Conservation (phyloP, 1,140 invertebrate genomes). For the Xylocopa sonorina region DNA sequence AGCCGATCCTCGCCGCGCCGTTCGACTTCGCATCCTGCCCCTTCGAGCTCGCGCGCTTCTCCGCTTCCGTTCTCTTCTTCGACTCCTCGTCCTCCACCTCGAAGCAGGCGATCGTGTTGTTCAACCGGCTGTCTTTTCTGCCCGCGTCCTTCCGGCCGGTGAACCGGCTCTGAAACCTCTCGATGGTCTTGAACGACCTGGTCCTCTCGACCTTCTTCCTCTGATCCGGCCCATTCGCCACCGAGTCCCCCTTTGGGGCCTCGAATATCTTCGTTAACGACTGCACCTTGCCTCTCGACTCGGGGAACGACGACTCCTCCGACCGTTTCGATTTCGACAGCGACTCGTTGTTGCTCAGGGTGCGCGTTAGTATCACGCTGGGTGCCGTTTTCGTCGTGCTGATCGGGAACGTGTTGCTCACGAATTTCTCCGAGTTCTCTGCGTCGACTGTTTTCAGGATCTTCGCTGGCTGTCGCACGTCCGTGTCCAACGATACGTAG, state of each 20-base stretch:
- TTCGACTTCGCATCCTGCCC: constrained; percentile 19
- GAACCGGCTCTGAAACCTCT: constrained; percentile 78
- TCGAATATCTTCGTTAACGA: constrained; percentile 80
- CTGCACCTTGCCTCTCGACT: constrained; percentile 77
- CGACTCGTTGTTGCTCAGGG: constrained; percentile 72
- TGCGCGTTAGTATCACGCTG: constrained; percentile 66
- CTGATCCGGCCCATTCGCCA: constrained; percentile 42
- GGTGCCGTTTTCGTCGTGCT: constrained; percentile 50
- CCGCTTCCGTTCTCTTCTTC: constrained; percentile 48
- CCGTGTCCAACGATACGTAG: constrained; percentile 80
- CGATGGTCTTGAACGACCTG: constrained; percentile 80
- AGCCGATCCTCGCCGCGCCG: constrained; percentile 27
- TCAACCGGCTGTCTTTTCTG: constrained; percentile 71
- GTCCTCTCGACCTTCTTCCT: constrained; percentile 78
- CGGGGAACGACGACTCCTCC: constrained; percentile 51
- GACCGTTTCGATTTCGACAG: constrained; percentile 23
- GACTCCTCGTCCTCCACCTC: constrained; percentile 60
- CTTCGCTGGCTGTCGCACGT: constrained; percentile 67
- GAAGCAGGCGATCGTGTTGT: constrained; percentile 70
- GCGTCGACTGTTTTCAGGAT: constrained; percentile 60
- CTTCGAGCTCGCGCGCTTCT: constrained; percentile 27
- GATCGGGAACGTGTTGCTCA: constrained; percentile 74
- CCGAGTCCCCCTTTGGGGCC: constrained; percentile 61
- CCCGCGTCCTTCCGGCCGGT: constrained; percentile 72
- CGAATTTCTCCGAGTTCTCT: constrained; percentile 69